Conservation (phyloP, 1,140 invertebrate species). For the Papilio polyxenes region DNA sequence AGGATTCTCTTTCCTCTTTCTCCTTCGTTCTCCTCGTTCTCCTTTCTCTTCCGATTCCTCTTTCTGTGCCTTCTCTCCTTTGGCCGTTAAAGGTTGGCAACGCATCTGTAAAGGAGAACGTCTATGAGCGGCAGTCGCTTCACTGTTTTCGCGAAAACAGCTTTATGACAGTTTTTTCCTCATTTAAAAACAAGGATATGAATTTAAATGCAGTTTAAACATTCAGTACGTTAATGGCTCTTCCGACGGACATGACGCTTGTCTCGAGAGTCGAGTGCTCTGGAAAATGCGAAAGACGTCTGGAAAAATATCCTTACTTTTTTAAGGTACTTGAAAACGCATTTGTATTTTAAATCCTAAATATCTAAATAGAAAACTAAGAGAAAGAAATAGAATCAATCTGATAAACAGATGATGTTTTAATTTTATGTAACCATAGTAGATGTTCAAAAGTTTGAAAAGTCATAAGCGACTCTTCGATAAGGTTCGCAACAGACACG, state of each 20-base stretch:
- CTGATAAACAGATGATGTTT: background rate
- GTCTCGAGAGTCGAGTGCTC: conserved; percentile 20
- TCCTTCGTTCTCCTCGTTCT: too few species aligned
- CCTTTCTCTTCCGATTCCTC: too few species aligned
- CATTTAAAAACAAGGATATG: background rate
- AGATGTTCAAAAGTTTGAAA: background rate
- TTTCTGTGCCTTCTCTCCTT: too few species aligned
- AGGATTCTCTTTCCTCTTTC: too few species aligned
- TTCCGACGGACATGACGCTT: conserved; percentile 4
- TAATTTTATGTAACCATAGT: background rate
- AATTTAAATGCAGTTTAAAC: conserved; percentile 25
- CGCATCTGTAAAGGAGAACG: too few species aligned
- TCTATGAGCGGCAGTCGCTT: too few species aligned
- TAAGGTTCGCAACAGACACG: background rate
- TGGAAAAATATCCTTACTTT: background rate
- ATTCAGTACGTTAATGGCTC: conserved; percentile 31
- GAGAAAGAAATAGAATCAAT: background rate
- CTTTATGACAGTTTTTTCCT: background rate
- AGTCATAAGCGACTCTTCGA: background rate
- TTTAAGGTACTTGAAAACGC: background rate
- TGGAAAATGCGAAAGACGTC: background rate
- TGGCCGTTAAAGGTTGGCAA: too few species aligned
- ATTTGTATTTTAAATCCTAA: background rate
- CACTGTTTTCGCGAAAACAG: too few species aligned
- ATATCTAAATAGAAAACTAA: background rate